These are phyloP conservation scores for Ruditapes philippinarum DNA, from an alignment of 1,140 invertebrate genomes.

Conservation along the genomic window DNA sequence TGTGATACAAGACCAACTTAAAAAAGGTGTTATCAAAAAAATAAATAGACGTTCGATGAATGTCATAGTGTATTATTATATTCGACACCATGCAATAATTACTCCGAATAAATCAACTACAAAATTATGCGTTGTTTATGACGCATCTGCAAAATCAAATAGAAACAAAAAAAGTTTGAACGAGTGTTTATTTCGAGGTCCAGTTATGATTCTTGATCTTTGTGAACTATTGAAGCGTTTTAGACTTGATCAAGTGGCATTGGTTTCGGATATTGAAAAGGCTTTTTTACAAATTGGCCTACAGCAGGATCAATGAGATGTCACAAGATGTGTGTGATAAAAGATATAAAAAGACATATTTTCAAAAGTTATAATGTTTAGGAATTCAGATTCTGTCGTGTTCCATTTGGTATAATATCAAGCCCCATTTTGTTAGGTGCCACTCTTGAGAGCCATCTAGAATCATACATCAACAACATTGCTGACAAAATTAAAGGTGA, in stretches of 20 bases:
- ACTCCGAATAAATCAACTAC: not conserved
- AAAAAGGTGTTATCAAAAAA: slow-evolving; percentile 18
- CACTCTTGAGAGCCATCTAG: slow-evolving; percentile 10
- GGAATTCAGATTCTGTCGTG: slow-evolving; percentile 31
- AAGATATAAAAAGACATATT: slow-evolving; percentile 21
- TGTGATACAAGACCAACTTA: slow-evolving; percentile 9
- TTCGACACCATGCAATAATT: slow-evolving; percentile 24
- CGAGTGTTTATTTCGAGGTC: slow-evolving; percentile 41
- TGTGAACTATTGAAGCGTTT: slow-evolving; percentile 27
- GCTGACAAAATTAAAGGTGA: not conserved
- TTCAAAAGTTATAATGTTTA: not conserved
- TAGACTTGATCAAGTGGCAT: not conserved
- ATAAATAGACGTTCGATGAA: not conserved
- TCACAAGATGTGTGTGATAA: slow-evolving; percentile 52
- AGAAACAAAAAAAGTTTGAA: slow-evolving; percentile 28
- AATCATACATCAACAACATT: not conserved
- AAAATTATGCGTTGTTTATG: slow-evolving; percentile 6
- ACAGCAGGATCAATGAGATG: slow-evolving; percentile 45
- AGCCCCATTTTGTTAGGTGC: slow-evolving; percentile 39
- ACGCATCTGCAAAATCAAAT: slow-evolving; percentile 13
- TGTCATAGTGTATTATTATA: not conserved
- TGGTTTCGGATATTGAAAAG: slow-evolving; percentile 35
- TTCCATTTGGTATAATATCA: slow-evolving; percentile 31
- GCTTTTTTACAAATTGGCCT: slow-evolving; percentile 47
- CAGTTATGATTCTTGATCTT: slow-evolving; percentile 10